Base-by-base conservation (phyloP, 1,140 invertebrate species). In the Thaumatotibia leucotreta region DNA sequence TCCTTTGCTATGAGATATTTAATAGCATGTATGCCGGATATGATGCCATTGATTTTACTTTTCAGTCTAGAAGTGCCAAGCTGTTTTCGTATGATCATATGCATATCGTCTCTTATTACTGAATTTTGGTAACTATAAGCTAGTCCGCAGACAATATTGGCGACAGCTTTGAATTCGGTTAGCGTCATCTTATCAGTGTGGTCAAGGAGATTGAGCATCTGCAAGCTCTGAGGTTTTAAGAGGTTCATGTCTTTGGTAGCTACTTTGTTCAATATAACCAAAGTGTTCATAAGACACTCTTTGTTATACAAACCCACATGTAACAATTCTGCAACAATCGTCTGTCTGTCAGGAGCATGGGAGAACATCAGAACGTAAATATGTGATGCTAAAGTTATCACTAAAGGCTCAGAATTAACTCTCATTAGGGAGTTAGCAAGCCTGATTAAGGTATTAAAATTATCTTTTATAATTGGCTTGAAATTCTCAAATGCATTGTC, bases 1-100 rank as follows among this genome's bases (percentile, higher is more conserved):
- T 70, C 63, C 65, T 68, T 69, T 8, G 71, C 72, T 66, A 86
- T 89, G 50, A 91, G 70, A 74, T 90, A 91, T 68, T 91, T 92
- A 0, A 91, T 80, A 54, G 90, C 90, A 82, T 91, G 77, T 11
- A 89, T 70, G 17, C 84, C 89, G 39, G 88, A 88, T 11, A 91
- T 68, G n/a, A 92, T 86, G 61, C 91, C 91, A 69, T 89, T 83
- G 39, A 81, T 73, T 77, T 91, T 92, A 9, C 90, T 82, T 33
- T 64, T 74, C n/a, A 79, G 76, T 67, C 78, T 82, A 14, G 84
- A 91, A 64, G 86, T 91, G 5, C 83, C 77, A 10, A 92, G 71
- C 73, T 91, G 83, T 74, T 92, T 92, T 67, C 77, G 81, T 50
- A 92, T 91, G 22, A 91, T 84, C 80, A 91, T 91, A 64, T 90